Percentiles rank a stretch among this genome's conserved stretches.
These are phyloP conservation scores for Nycticryphes semicollaris DNA, from an alignment of 2,113 vertebrate species.

Conservation along the genomic window DNA sequence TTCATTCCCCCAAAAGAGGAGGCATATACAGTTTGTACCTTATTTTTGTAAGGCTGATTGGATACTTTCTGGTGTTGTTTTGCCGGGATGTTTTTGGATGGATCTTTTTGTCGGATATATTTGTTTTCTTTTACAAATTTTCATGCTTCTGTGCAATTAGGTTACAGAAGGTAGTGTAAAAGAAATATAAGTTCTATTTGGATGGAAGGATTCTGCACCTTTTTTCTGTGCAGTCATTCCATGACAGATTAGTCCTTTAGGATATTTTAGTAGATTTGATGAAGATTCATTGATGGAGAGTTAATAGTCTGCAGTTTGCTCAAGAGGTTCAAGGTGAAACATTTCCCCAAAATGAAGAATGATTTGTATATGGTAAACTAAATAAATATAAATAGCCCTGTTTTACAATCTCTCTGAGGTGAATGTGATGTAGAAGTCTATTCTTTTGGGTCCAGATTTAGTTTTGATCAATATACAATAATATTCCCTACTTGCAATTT, in stretches of 20 bases:
- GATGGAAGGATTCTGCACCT: not conserved
- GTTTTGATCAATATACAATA: not conserved
- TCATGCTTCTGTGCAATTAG: not conserved
- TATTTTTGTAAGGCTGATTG: not conserved
- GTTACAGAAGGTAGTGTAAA: not conserved
- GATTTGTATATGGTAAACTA: not conserved
- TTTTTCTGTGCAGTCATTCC: not conserved
- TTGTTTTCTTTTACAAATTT: not conserved
- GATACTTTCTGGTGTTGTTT: not conserved
- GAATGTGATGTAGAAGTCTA: not conserved
- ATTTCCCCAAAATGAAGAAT: not conserved
- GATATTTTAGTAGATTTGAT: not conserved
- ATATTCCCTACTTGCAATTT: not conserved
- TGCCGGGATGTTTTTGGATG: not conserved
- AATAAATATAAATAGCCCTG: not conserved
- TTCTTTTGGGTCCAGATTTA: not conserved
- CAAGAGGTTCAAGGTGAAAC: not conserved
- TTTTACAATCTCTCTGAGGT: not conserved
- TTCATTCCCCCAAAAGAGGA: not conserved
- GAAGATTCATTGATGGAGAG: not conserved
- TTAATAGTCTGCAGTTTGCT: not conserved
- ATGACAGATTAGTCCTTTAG: not conserved
- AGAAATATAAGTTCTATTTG: not conserved
- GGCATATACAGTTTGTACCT: not conserved
- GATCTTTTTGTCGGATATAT: not conserved